Evolutionary conservation across 1,140 invertebrate species (phyloP), one percentile per base, ranked within the genome.

Genomic region (Temnothorax longispinosus): DNA sequence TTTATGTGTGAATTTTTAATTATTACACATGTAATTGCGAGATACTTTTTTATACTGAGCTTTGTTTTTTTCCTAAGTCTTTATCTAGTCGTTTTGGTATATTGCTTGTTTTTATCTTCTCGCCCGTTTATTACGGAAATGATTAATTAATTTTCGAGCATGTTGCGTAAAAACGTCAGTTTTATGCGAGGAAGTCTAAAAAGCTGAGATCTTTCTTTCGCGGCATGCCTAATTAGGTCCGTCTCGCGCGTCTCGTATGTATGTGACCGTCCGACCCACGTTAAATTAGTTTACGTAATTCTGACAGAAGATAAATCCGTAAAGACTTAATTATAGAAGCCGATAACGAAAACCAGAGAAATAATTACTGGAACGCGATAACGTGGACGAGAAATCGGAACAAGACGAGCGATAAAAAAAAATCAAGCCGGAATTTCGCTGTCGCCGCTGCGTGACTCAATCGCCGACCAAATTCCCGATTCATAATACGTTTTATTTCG

Each of bases 281-380:
- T 89, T 91, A 77, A 91, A 82, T 88, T 88, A 88, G 44, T 89
- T 88, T 89, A 80, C 82, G 87, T 91, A 91, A 91, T 88, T 81
- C 74, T 80, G 67, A 60, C 74, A 62, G 47, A 69, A 87, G 89
- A 90, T 90, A 90, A 89, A 80, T 85, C 15, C 69, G 50, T 52
- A 77, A 85, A 71, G 74, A 67, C 89, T 90, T 87, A 90, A 90
- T 90, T 90, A 90, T 89, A 88, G 80, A 72, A 52, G 56, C 44
- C 78, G 88, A 90, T 90, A 89, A 89, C 58, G 47, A 41, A 27
- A 80, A 58, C 52, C 64, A 50, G 54, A 89, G 67, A 87, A 87
- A 86, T 88, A 88, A 89, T 89, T 88, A 86, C 87, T 58, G 32
- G 76, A 56, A 27, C 21, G 32, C 72, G 60, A 67, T 58, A 54